Percentiles rank a stretch among this genome's conserved stretches.
Evolutionary conservation across 2,888 invertebrate genomes (phyloP).

Genomic region (Ceramica pisi): DNA sequence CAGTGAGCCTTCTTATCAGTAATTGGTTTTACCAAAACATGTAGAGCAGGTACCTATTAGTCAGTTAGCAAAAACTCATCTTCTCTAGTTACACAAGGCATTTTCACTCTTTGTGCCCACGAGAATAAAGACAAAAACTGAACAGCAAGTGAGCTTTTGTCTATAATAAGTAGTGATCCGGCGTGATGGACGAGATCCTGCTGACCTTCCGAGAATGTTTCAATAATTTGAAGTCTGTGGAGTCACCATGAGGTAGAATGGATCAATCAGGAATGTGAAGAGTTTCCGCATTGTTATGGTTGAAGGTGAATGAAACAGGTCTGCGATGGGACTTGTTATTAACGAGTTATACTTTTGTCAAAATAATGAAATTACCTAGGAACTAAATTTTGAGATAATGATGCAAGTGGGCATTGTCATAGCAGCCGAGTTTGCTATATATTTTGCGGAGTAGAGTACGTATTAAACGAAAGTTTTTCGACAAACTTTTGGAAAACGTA

Average conservation of each 20-base stretch:
- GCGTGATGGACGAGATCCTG: constrained; percentile 42
- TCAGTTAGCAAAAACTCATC: not conserved
- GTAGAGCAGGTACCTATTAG: not conserved
- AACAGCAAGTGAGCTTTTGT: not conserved
- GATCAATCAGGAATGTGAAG: constrained; percentile 24
- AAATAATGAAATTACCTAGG: too few species aligned
- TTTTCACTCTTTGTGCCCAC: not conserved
- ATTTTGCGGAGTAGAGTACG: too few species aligned
- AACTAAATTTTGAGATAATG: too few species aligned
- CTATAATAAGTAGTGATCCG: not conserved
- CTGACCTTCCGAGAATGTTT: constrained; percentile 56
- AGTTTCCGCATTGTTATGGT: constrained; percentile 44
- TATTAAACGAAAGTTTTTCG: too few species aligned
- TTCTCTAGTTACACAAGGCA: not conserved
- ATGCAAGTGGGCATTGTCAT: too few species aligned
- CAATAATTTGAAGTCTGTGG: constrained; percentile 19
- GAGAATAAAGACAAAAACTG: not conserved
- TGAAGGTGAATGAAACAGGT: not conserved
- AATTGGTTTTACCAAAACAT: not conserved
- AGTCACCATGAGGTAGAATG: constrained; percentile 23
- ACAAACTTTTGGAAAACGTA: too few species aligned
- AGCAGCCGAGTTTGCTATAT: too few species aligned
- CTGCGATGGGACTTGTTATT: not conserved
- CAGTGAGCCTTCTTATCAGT: not conserved
- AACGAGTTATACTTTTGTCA: not conserved